phyloP scores from a whole-genome alignment of 2,113 vertebrate genomes.

The Tupaia tana region DNA sequence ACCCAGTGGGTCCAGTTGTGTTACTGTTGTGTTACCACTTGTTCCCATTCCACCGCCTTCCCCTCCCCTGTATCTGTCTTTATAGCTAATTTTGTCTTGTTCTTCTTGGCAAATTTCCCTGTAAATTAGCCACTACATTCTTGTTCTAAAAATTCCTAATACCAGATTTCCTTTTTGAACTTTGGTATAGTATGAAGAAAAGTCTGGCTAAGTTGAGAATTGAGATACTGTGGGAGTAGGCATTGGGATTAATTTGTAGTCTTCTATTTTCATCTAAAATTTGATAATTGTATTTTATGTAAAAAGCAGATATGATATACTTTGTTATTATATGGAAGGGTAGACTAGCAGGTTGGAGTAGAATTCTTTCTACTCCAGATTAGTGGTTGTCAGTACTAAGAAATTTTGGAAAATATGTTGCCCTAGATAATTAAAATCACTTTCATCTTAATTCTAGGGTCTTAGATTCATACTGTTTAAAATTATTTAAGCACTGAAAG shows the following conservation, averaged over 20 bases:
- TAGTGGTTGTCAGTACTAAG: background rate
- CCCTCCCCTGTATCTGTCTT: background rate
- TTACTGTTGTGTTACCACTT: no score
- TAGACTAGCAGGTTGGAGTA: background rate
- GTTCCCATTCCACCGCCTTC: no score
- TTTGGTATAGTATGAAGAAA: slow-evolving; percentile 10
- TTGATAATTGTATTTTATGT: background rate
- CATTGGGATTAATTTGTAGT: slow-evolving; percentile 9
- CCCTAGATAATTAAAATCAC: background rate
- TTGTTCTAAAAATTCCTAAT: background rate
- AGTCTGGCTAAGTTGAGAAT: background rate
- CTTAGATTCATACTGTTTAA: background rate
- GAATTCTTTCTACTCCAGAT: slow-evolving; percentile 4
- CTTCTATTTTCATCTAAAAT: background rate
- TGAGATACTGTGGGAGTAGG: background rate
- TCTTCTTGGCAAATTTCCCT: background rate
- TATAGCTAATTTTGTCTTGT: background rate
- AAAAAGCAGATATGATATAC: background rate
- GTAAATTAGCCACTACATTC: background rate
- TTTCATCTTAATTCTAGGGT: background rate
- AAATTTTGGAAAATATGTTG: background rate
- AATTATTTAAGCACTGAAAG: background rate
- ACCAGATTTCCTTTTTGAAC: background rate
- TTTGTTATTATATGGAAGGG: background rate
- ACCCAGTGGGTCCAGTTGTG: no score